A percentile compares a stretch with the other conserved stretches of the same genome.
phyloP scores from a whole-genome alignment of 2,113 vertebrate species.

The Ochotona curzoniae region DNA sequence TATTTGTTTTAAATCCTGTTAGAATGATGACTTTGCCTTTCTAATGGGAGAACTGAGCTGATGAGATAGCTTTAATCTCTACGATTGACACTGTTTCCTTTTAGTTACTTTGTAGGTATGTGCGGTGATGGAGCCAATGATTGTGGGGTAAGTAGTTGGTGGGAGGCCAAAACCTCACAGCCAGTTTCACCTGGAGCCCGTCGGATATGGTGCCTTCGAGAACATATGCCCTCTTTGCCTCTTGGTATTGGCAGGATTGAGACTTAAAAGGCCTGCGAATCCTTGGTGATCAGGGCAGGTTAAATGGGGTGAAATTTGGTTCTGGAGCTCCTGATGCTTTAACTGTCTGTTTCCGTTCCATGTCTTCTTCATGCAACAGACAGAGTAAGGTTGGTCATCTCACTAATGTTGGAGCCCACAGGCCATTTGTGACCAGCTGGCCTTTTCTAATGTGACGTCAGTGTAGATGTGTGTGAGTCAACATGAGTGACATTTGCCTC shows the following conservation, averaged over 20 bases:
- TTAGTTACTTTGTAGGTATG: slow-evolving; percentile 90
- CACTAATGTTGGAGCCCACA: not conserved
- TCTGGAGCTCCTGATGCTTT: not conserved
- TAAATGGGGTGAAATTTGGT: not conserved
- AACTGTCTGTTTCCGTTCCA: not conserved
- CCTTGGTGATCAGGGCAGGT: not conserved
- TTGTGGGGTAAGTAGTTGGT: slow-evolving; percentile 87
- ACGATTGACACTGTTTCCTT: slow-evolving; percentile 66
- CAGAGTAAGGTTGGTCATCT: not conserved
- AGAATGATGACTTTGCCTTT: not conserved
- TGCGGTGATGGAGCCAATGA: slow-evolving; percentile 91
- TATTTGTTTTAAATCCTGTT: not conserved
- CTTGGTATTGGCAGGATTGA: not conserved
- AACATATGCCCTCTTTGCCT: not conserved
- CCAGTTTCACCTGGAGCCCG: not conserved
- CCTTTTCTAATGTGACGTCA: not conserved
- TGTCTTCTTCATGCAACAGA: not conserved
- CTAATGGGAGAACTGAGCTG: slow-evolving; percentile 14
- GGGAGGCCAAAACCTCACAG: not conserved
- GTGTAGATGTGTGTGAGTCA: not conserved
- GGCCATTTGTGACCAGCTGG: not conserved
- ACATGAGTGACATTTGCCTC: slow-evolving; percentile 43
- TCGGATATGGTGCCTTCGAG: not conserved
- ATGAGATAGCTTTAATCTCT: slow-evolving; percentile 26
- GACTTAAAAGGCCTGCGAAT: not conserved